These are phyloP conservation scores for Percopsis transmontana DNA, from an alignment of 2,113 vertebrate genomes.

Conservation along the genomic window DNA sequence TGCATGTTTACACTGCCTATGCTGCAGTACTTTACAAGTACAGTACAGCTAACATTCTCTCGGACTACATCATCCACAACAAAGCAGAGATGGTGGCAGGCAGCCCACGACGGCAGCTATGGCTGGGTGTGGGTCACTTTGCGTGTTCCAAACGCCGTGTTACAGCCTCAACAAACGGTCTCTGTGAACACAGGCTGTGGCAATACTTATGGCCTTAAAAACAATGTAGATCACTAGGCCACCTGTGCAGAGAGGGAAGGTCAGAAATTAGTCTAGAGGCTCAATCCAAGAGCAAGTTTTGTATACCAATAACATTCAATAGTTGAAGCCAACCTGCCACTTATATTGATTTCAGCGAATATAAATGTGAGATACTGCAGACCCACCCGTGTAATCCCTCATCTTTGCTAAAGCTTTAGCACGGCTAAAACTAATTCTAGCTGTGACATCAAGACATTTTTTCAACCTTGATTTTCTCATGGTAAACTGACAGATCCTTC, in stretches of 20 bases:
- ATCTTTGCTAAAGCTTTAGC: background rate
- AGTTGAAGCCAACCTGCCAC: background rate
- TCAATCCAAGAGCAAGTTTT: no score
- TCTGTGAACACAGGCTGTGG: slow-evolving; percentile 14
- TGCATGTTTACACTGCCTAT: slow-evolving; percentile 13
- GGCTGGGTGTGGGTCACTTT: slow-evolving; percentile 18
- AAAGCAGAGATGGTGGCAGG: slow-evolving; percentile 34
- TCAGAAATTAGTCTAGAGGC: background rate
- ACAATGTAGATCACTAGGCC: slow-evolving; percentile 26
- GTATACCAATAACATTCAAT: no score
- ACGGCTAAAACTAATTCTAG: background rate
- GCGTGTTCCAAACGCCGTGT: background rate
- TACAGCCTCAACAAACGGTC: slow-evolving; percentile 10
- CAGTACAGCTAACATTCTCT: slow-evolving; percentile 40
- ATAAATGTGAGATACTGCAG: no score
- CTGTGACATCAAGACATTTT: slow-evolving; percentile 29
- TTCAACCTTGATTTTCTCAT: slow-evolving; percentile 37
- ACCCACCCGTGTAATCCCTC: background rate
- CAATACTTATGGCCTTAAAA: slow-evolving; percentile 20
- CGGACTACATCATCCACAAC: slow-evolving; percentile 31
- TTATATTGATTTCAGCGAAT: background rate
- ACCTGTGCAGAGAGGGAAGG: slow-evolving; percentile 6
- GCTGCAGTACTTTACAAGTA: slow-evolving; percentile 45
- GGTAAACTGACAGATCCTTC: slow-evolving; percentile 63
- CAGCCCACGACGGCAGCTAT: slow-evolving; percentile 25